These are phyloP conservation scores for Epizoanthus ramosus DNA, from an alignment of 92 coral and sea anemone species.

Conservation along the genomic window DNA sequence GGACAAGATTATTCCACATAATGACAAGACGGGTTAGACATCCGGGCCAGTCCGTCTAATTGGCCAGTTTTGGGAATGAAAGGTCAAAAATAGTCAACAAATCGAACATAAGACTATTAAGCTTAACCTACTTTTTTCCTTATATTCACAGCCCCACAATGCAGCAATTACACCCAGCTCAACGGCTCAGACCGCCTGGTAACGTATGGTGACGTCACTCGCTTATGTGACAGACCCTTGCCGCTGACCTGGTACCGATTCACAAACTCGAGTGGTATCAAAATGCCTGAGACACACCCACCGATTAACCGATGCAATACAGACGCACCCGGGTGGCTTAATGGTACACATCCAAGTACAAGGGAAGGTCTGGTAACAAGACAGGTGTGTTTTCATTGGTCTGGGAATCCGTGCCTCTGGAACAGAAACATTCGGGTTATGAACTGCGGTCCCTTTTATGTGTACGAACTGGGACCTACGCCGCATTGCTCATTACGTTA, in stretches of 20 bases:
- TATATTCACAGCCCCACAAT: neutral
- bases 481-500: neutral
- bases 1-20: no score
- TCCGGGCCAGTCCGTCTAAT: no score
- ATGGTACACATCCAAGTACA: slow-evolving; percentile 43
- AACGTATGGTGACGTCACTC: neutral
- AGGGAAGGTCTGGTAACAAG: neutral
- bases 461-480: slow-evolving; percentile 26
- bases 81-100: no score
- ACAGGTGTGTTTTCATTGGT: slow-evolving; percentile 44
- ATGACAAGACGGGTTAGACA: no score
- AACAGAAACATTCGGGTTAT: slow-evolving; percentile 26
- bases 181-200: slow-evolving; percentile 6
- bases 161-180: neutral
- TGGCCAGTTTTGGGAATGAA: no score
- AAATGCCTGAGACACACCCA: slow-evolving; percentile 22
- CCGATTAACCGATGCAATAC: slow-evolving; percentile 26
- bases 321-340: slow-evolving; percentile 37
- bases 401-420: slow-evolving; percentile 1
- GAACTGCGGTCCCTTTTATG: slow-evolving; percentile 38
- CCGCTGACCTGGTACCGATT: slow-evolving; percentile 44
- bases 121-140: neutral
- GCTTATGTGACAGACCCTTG: neutral
- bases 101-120: no score
- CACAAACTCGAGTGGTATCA: slow-evolving; percentile 22